Percentiles rank a stretch among this genome's conserved stretches.
These are phyloP conservation scores for Tricholauxania praeusta DNA, from an alignment of 2,888 invertebrate genomes.

Conservation along the genomic window DNA sequence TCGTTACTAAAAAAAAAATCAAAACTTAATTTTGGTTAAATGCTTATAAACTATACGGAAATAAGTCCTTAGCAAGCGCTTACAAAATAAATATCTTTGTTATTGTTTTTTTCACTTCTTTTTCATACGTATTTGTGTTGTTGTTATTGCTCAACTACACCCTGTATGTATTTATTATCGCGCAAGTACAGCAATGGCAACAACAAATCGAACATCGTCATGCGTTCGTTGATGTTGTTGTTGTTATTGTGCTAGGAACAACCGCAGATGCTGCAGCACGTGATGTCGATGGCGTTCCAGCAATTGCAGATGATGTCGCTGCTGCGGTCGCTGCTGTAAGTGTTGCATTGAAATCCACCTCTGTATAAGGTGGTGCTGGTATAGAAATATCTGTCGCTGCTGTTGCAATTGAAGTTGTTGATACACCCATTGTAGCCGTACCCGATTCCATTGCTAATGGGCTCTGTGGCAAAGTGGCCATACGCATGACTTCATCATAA, in stretches of 20 bases:
- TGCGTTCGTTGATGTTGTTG: slow-evolving; percentile 21
- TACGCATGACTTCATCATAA: slow-evolving; percentile 65
- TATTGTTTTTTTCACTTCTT: slow-evolving; percentile 13
- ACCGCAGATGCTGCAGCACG: slow-evolving; percentile 15
- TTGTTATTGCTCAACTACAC: slow-evolving; percentile 8
- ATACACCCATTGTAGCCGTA: slow-evolving; percentile 10
- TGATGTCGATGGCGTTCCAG: slow-evolving; percentile 20
- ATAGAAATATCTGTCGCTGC: slow-evolving; percentile 39
- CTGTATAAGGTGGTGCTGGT: slow-evolving; percentile 23
- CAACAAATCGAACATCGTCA: slow-evolving; percentile 24
- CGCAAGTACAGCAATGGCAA: slow-evolving; percentile 8
- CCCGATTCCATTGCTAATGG: slow-evolving; percentile 32
- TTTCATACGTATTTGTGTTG: not conserved
- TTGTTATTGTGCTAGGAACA: not conserved
- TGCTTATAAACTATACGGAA: slow-evolving; percentile 9
- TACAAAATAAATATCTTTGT: slow-evolving; percentile 28
- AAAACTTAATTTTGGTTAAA: slow-evolving; percentile 20
- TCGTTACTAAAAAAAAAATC: not conserved
- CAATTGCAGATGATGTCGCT: not conserved
- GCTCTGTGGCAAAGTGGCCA: slow-evolving; percentile 51
- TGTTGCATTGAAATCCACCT: slow-evolving; percentile 14
- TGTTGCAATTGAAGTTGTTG: slow-evolving; percentile 37
- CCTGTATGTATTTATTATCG: not conserved
- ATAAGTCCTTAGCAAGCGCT: slow-evolving; percentile 25
- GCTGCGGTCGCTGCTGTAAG: slow-evolving; percentile 8